These are phyloP conservation scores for Xyrichtys novacula DNA, from an alignment of 2,797 vertebrate species.

Conservation along the genomic window DNA sequence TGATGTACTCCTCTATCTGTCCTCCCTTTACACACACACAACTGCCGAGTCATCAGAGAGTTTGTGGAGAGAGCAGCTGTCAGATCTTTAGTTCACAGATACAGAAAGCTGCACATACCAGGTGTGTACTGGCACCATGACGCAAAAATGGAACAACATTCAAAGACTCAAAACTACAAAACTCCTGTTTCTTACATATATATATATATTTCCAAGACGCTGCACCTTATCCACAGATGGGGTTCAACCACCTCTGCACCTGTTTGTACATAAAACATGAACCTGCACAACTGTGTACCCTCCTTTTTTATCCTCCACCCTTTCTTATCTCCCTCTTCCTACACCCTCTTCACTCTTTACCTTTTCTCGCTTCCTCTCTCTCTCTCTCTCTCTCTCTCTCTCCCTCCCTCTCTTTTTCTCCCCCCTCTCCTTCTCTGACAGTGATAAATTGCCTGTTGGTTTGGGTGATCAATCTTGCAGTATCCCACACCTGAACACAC, in stretches of 20 bases:
- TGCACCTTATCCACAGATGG: not conserved
- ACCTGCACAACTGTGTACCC: constrained; percentile 17
- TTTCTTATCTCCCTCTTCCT: constrained; percentile 27
- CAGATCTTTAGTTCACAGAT: too few relatives aligned
- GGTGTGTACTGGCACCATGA: too few relatives aligned
- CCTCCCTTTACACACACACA: too few relatives aligned
- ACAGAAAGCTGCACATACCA: too few relatives aligned
- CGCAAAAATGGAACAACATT: too few relatives aligned
- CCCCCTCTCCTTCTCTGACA: constrained; percentile 70
- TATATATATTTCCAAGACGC: not conserved
- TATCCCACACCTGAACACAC: constrained; percentile 76
- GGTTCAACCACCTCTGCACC: constrained; percentile 10
- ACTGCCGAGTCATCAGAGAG: too few relatives aligned
- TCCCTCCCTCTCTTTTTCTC: constrained; percentile 26
- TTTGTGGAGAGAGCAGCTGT: too few relatives aligned
- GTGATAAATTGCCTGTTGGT: constrained; percentile 81
- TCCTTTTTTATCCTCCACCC: constrained; percentile 36
- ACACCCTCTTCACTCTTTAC: constrained; percentile 16
- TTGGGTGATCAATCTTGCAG: constrained; percentile 81
- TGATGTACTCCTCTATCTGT: too few relatives aligned
- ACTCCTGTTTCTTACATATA: not conserved
- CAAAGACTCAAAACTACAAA: not conserved
- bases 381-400: constrained; percentile 27
- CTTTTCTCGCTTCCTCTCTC: constrained; percentile 20
- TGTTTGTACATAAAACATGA: constrained; percentile 28